A percentile compares a stretch with the other conserved stretches of the same genome.
These are phyloP conservation scores for Volucella bombylans DNA, from an alignment of 2,888 invertebrate species.

Conservation along the genomic window DNA sequence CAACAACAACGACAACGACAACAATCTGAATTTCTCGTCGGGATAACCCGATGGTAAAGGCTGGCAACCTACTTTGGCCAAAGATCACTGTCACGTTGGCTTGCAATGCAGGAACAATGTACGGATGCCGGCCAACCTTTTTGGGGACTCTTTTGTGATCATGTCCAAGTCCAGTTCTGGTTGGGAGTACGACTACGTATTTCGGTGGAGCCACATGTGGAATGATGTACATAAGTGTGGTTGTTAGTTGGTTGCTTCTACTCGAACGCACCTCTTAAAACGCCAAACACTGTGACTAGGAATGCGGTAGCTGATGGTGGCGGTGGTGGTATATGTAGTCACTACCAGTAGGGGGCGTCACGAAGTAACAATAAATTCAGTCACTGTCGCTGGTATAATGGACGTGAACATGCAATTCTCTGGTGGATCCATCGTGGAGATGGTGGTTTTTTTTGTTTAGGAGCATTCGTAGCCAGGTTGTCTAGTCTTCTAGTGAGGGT, in stretches of 20 bases:
- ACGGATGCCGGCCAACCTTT: slow-evolving; percentile 36
- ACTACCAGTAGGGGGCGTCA: slow-evolving; percentile 48
- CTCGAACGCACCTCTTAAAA: slow-evolving; percentile 57
- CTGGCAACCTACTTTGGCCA: slow-evolving; percentile 57
- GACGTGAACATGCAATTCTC: slow-evolving; percentile 66
- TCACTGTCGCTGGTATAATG: slow-evolving; percentile 66
- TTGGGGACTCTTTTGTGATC: slow-evolving; percentile 10
- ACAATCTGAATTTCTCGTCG: slow-evolving; percentile 33
- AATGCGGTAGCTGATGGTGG: slow-evolving; percentile 59
- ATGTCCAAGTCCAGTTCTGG: slow-evolving; percentile 50
- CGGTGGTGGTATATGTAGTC: neutral
- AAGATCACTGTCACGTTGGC: slow-evolving; percentile 42
- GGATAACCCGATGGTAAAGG: neutral
- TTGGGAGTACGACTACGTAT: neutral
- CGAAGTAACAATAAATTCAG: slow-evolving; percentile 70
- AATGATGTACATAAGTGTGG: slow-evolving; percentile 49
- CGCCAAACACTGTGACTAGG: slow-evolving; percentile 57
- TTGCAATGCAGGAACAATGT: slow-evolving; percentile 51
- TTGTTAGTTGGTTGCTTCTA: slow-evolving; percentile 2
- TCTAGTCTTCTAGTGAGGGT: slow-evolving; percentile 67
- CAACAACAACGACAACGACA: slow-evolving; percentile 7
- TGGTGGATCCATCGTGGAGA: slow-evolving; percentile 5
- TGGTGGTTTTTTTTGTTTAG: neutral
- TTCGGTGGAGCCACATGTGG: slow-evolving; percentile 14
- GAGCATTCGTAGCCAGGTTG: slow-evolving; percentile 32